phyloP scores from a whole-genome alignment of 2,797 vertebrate species.

The Pangasius djambal region DNA sequence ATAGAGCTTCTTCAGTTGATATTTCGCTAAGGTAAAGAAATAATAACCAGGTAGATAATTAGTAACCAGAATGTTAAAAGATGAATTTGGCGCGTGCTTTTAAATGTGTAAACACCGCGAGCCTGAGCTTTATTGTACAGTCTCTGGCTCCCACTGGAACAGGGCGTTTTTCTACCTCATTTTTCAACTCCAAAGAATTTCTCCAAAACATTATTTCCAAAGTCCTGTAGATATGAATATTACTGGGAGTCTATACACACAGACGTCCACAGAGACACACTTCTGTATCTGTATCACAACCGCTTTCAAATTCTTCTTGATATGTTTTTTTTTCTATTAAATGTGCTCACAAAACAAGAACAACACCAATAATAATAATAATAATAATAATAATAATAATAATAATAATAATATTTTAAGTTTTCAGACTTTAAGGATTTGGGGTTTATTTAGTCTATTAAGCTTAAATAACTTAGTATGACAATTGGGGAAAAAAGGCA shows the following conservation, averaged over 20 bases:
- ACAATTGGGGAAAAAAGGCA: neutral
- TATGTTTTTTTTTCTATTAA: neutral
- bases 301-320: neutral
- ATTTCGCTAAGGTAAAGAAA: slow-evolving; percentile 76
- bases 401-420: neutral
- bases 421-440: neutral
- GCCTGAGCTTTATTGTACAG: neutral
- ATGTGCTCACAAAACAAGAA: neutral
- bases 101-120: slow-evolving; percentile 70
- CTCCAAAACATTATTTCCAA: too few species aligned
- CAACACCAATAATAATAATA: neutral
- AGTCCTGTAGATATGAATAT: neutral
- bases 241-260: neutral
- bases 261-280: neutral
- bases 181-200: neutral
- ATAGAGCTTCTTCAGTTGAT: slow-evolving; percentile 72
- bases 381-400: slow-evolving; percentile 11
- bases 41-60: slow-evolving; percentile 77
- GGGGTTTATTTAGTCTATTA: neutral
- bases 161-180: neutral
- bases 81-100: slow-evolving; percentile 71
- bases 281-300: neutral
- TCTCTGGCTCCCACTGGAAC: too few species aligned
- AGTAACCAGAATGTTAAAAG: slow-evolving; percentile 76
- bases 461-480: neutral